Percentiles rank a stretch among this genome's conserved stretches.
Conservation (phyloP, 2,113 vertebrate genomes). For the Actenoides lindsayi region DNA sequence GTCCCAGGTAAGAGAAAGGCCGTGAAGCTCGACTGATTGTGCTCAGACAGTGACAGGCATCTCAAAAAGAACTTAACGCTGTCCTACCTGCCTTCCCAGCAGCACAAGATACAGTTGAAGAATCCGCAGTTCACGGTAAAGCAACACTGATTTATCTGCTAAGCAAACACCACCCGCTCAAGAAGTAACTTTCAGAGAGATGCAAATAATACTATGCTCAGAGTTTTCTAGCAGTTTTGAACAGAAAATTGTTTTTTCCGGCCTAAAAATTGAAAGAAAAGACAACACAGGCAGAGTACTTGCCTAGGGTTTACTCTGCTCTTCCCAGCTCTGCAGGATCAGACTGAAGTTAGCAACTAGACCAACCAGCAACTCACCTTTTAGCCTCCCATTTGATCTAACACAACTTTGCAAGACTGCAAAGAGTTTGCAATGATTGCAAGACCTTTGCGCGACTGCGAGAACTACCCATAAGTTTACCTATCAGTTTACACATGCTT, state of each 20-base stretch:
- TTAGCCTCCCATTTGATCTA: background rate
- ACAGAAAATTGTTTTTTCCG: background rate
- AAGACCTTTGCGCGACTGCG: background rate
- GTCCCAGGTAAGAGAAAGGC: background rate
- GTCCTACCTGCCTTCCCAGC: background rate
- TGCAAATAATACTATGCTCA: background rate
- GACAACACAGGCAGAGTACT: background rate
- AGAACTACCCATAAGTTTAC: background rate
- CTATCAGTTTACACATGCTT: background rate
- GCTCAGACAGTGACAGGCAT: background rate
- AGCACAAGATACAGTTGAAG: background rate
- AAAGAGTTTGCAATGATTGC: background rate
- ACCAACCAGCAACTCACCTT: background rate
- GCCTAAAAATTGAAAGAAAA: background rate
- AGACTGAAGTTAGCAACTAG: background rate
- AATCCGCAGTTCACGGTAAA: background rate
- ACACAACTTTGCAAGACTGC: background rate
- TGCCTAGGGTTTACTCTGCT: background rate
- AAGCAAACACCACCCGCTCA: background rate
- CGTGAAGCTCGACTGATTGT: background rate
- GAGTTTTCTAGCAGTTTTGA: background rate
- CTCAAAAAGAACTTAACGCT: background rate
- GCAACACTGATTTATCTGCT: background rate
- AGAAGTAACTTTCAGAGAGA: background rate
- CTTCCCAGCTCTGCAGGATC: background rate